Evolutionary conservation across 2,113 vertebrate genomes (phyloP), one percentile per base, ranked within the genome.

Genomic region (Genyomyrus donnyi): DNA sequence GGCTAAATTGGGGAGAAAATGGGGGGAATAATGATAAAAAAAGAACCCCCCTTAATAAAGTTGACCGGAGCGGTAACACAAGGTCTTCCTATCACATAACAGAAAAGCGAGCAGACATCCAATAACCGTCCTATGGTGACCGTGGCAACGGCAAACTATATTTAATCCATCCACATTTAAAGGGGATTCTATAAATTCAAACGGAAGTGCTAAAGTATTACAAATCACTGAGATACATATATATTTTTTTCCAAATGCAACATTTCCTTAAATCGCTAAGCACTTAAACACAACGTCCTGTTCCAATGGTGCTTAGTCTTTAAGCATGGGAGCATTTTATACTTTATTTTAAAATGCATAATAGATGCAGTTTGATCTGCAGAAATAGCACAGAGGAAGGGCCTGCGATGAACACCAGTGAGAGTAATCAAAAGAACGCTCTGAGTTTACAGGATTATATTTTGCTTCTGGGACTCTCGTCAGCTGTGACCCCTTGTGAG

Each of bases 41-140:
- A 58, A 77, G 89, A 90, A 88, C 88, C 91, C 46, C 15, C 85
- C 88, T 74, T 90, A 88, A 91, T 86, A 88, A 66, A 88, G 88
- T 77, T 91, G 90, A 92, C 56, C 88, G 86, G 74, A 89, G 90
- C 53, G 87, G 90, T 53, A 66, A 77, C 8, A 17, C 84, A 90
- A 91, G 88, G 90, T 93, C 88, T 62, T 87, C 50, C 49, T 49
- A 58, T 88, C 24, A 46, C 50, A 88, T 49, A 35, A 53, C 27
- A 88, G 17, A 45, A 17, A 35, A 48, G 52, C 77, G 87, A 90
- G 89, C 24, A 46, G 49, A 56, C 88, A 66, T 70, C 84, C 15
- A 39, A 39, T 87, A 87, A 56, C 9, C 42, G 5, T 42, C 74
- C 74, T 80, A 80, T 42, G 74, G 74, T 80, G 31, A 19, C 35